A percentile compares a stretch with the other conserved stretches of the same genome.
phyloP scores from a whole-genome alignment of 2,113 vertebrate species.

The Myotis yumanensis region DNA sequence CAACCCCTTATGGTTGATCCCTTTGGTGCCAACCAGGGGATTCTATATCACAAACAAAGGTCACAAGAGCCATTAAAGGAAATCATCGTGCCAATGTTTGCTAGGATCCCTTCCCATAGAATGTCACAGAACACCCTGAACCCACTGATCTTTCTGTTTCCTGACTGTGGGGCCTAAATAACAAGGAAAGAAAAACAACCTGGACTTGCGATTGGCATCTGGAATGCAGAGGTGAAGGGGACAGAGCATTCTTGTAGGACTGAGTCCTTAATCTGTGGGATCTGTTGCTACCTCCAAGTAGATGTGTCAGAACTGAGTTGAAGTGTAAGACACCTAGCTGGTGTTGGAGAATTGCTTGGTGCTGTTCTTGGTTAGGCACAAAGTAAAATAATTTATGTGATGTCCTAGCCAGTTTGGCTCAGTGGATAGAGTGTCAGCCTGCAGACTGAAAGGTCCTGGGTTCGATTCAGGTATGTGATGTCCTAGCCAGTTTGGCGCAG shows the following conservation, averaged over 20 bases:
- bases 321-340: neutral
- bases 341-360: neutral
- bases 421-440: no score
- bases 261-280: neutral
- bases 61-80: neutral
- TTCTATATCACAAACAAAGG: neutral
- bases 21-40: neutral
- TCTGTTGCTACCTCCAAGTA: neutral
- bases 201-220: neutral
- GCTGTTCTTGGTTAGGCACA: neutral
- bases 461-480: no score
- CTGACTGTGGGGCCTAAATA: neutral
- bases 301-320: neutral
- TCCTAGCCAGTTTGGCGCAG: no score
- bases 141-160: neutral
- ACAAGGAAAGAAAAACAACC: neutral
- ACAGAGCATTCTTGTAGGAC: neutral
- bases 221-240: neutral
- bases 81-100: neutral
- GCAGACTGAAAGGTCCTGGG: no score
- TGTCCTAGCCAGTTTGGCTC: neutral
- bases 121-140: neutral
- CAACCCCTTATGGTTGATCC: neutral
- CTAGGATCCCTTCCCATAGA: neutral
- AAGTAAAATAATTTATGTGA: neutral